Evolutionary conservation across 2,113 vertebrate genomes (phyloP), one percentile per base, ranked within the genome.

Genomic region (Chloebia gouldiae): DNA sequence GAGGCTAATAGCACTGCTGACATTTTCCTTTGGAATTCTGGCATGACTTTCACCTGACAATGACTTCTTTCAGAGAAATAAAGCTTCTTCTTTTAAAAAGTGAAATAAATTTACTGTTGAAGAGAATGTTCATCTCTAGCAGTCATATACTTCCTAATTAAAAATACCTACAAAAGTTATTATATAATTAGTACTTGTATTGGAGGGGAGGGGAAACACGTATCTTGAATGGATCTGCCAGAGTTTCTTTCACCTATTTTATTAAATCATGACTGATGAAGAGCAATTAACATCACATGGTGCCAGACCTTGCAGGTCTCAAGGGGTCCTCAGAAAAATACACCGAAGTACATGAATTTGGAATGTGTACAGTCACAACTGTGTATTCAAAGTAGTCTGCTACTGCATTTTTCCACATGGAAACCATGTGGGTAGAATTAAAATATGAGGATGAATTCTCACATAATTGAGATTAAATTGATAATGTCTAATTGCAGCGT

Each of bases 201-300:
- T 64, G 39, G 12, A 51, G n/a, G 14, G 8, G 7, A 64, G 16
- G 6, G 22, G 11, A 24, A 50, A 14, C 20, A 12, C 0, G 0
- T 24, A 23, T 37, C 42, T 71, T 50, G 44, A 42, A 37, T 50
- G 25, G 35, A 51, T 73, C 14, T 91, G 30, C 14, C 49, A 69
- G 69, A 81, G 45, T 40, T 81, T 72, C 66, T 79, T 93, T 83
- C 40, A 64, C 11, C 6, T 37, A 9, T 31, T 61, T 17, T n/a
- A 22, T 49, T 73, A 53, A 60, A 66, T 65, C 50, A 61, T 14
- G 12, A 22, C n/a, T 53, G 56, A 70, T 61, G 30, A 79, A 61
- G 49, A 50, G 11, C 78, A 70, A 21, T 7, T n/a, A 42, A 35
- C 27, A 47, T 72, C n/a, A 4, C 18, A 4, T 22, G 45, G 51